A percentile compares a stretch with the other conserved stretches of the same genome.
phyloP scores from a whole-genome alignment of 2,888 invertebrate species.

The Acleris laterana region DNA sequence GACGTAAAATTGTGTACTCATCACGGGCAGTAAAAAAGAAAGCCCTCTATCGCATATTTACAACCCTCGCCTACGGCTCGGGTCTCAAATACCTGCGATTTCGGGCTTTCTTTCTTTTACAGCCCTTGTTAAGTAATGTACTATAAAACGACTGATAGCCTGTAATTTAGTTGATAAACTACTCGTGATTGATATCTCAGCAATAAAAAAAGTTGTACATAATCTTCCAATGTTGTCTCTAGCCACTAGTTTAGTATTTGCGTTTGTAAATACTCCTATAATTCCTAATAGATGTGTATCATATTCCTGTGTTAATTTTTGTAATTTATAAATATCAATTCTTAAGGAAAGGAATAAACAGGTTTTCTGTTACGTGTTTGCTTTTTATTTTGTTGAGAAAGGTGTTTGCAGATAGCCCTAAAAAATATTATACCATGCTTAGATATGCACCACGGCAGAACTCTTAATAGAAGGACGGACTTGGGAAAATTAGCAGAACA shows the following conservation, averaged over 20 bases:
- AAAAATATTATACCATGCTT: not conserved
- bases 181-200: not conserved
- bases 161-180: slow-evolving; percentile 15
- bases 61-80: too few relatives aligned
- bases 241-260: not conserved
- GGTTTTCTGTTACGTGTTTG: slow-evolving; percentile 13
- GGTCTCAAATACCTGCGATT: too few relatives aligned
- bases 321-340: slow-evolving; percentile 20
- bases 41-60: too few relatives aligned
- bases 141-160: slow-evolving; percentile 33
- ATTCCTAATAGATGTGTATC: not conserved
- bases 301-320: slow-evolving; percentile 24
- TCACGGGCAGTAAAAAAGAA: too few relatives aligned
- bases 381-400: slow-evolving; percentile 4
- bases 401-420: too few relatives aligned
- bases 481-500: too few relatives aligned
- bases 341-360: slow-evolving; percentile 25
- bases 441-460: not conserved
- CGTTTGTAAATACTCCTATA: not conserved
- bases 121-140: too few relatives aligned
- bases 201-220: not conserved
- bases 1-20: too few relatives aligned
- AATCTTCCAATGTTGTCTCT: too few relatives aligned
- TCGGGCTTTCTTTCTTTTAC: too few relatives aligned
- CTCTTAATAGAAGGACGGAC: too few relatives aligned